Evolutionary conservation across 1,140 invertebrate genomes (phyloP), one percentile per base, ranked within the genome.

Genomic region (Drosophila gunungcola): DNA sequence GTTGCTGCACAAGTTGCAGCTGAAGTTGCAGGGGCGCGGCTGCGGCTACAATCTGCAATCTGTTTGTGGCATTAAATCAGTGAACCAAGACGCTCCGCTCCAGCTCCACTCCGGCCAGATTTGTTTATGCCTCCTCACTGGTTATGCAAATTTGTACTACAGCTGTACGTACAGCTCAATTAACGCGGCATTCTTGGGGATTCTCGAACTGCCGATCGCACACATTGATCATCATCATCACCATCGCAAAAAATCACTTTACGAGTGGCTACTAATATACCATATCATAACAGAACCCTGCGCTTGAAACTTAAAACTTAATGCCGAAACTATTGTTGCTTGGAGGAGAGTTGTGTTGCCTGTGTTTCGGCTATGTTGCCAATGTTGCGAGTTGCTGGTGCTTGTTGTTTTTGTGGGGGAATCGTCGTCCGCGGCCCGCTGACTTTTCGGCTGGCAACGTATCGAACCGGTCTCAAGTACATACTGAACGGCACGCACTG

Each of bases 11-110:
- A 52, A 38, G 52, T 45, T 36, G 54, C 25, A 45, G 65, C 51
- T 7, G 38, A 16, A 39, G 52, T 64, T 21, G 67, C 63, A 61
- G 55, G 55, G 70, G 70, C 68, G 68, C 62, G 63, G 60, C 60
- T 75, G 64, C 80, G 69, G 48, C 41, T 77, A 78, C 83, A 88
- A 88, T 88, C 83, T 88, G 84, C 83, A 88, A 88, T 88, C 83
- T 88, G 84, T 88, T 88, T 88, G 83, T 83, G 83, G 83, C 83
- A 88, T 89, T 88, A 88, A 88, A 89, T 88, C 84, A 89, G 84
- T 88, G 84, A 88, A 88, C 67, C 84, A 88, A 88, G 80, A 88
- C 84, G 83, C 80, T 76, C 77, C 16, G 45, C 29, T 32, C 29
- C 29, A 32, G 42, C 67, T 65, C 36, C 32, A 32, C 57, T 39